Conservation (phyloP, 2,888 invertebrate genomes). For the Drosophila recens region DNA sequence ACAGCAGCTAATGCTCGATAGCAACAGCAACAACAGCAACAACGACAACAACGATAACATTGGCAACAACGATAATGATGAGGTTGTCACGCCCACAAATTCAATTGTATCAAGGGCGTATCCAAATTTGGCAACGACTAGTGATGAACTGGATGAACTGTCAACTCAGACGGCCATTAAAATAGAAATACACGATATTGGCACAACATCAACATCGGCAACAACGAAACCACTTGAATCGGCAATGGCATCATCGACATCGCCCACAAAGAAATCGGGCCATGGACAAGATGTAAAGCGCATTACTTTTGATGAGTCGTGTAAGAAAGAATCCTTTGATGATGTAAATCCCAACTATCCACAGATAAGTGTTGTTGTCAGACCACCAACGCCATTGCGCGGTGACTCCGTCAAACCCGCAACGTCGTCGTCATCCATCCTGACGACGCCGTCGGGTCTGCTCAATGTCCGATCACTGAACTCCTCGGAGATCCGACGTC, state of each 20-base stretch:
- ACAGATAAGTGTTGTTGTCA: constrained; percentile 90
- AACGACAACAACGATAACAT: constrained; percentile 48
- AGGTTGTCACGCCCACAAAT: constrained; percentile 54
- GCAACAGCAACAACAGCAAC: constrained; percentile 47
- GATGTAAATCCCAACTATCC: constrained; percentile 86
- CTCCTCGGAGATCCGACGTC: constrained; percentile 84
- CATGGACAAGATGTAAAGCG: constrained; percentile 85
- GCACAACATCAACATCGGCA: constrained; percentile 37
- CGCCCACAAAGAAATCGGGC: constrained; percentile 80
- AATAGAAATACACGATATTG: constrained; percentile 76
- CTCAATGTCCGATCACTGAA: constrained; percentile 81
- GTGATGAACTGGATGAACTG: constrained; percentile 76
- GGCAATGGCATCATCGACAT: constrained; percentile 67
- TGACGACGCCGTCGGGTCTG: constrained; percentile 82
- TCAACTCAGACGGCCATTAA: constrained; percentile 78
- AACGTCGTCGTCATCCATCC: constrained; percentile 79
- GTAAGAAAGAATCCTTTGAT: constrained; percentile 86
- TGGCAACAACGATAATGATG: constrained; percentile 37
- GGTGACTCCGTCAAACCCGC: constrained; percentile 87
- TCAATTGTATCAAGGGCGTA: constrained; percentile 24
- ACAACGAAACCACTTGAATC: constrained; percentile 66
- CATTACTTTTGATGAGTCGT: constrained; percentile 86
- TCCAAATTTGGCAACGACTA: constrained; percentile 54
- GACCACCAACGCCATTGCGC: constrained; percentile 90
- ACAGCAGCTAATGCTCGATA: constrained; percentile 79